Base-by-base conservation (phyloP, 2,113 vertebrate genomes). In the Oryzias woworae region DNA sequence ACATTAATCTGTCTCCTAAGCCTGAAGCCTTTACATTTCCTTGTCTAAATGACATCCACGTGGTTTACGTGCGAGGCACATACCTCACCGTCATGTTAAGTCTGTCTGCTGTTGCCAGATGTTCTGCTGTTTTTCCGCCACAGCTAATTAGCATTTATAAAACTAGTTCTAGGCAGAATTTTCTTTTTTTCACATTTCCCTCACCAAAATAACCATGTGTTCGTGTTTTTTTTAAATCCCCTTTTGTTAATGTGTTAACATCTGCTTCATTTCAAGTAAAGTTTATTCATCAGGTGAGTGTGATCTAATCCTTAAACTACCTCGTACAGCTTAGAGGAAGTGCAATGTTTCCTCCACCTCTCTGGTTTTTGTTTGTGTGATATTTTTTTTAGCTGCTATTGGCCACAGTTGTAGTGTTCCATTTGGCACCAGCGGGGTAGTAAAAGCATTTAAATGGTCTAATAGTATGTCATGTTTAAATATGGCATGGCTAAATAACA, bases 111-210 rank as follows among this genome's bases (percentile, higher is more conserved):
- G 36, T 36, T 68, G 61, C 71, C 71, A 71, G 62, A 83, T 81
- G 71, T 36, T 75, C 53, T 16, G 24, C 50, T 62, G 23, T 69
- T 69, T 69, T 47, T 66, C 53, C 57, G 70, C 57, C 53, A 56
- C 60, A 53, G 55, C 63, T 74, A 74, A 79, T 82, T 77, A 85
- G 53, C 43, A 45, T 58, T 24, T 24, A 55, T 54, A 60, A 76
- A 81, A 53, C 48, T 10, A 36, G 36, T 36, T 36, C 8, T 12
- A 12, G 36, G 36, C 12, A 12, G 36, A 45, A 16, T 17, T 45
- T 58, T 54, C 4, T 17, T 45, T 49, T 48, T 14, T 62, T 36
- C 12, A 28, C 63, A 56, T 28, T 16, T 49, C 67, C 53, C 47
- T 31, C 20, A 60, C 28, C 53, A 20, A 50, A 66, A 58, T 16